These are phyloP conservation scores for Ceuthmochares aereus DNA, from an alignment of 2,113 vertebrate genomes.

Conservation along the genomic window DNA sequence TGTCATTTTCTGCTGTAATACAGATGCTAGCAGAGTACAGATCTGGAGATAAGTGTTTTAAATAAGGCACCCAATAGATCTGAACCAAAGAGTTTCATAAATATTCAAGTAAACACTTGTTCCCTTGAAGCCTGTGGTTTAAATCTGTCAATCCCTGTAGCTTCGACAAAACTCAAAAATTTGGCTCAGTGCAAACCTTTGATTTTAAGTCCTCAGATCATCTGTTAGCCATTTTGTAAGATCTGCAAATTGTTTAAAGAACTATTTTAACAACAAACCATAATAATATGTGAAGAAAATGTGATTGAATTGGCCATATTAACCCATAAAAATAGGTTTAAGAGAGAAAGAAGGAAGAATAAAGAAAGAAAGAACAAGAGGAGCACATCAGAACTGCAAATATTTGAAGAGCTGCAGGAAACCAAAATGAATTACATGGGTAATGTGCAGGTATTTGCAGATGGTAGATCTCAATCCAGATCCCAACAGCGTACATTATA, in stretches of 20 bases:
- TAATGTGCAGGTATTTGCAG: neutral
- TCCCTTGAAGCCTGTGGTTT: neutral
- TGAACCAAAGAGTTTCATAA: neutral
- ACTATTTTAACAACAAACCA: neutral
- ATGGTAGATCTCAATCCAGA: neutral
- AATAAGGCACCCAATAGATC: neutral
- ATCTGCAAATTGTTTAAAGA: neutral
- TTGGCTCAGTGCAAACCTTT: neutral
- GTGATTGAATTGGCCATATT: neutral
- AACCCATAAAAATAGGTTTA: neutral
- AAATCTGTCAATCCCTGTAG: neutral
- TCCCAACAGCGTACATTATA: neutral
- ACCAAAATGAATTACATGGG: neutral
- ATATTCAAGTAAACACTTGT: neutral
- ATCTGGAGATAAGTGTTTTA: neutral
- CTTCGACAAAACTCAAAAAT: neutral
- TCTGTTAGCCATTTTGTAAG: neutral
- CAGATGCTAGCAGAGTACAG: neutral
- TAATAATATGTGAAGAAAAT: neutral
- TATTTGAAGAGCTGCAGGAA: neutral
- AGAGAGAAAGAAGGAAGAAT: neutral
- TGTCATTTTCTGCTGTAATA: neutral
- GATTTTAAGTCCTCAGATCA: neutral
- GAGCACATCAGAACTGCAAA: neutral
- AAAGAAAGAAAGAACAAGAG: neutral